A percentile compares a stretch with the other conserved stretches of the same genome.
These are phyloP conservation scores for Carduelis carduelis DNA, from an alignment of 2,797 vertebrate genomes.

Conservation along the genomic window DNA sequence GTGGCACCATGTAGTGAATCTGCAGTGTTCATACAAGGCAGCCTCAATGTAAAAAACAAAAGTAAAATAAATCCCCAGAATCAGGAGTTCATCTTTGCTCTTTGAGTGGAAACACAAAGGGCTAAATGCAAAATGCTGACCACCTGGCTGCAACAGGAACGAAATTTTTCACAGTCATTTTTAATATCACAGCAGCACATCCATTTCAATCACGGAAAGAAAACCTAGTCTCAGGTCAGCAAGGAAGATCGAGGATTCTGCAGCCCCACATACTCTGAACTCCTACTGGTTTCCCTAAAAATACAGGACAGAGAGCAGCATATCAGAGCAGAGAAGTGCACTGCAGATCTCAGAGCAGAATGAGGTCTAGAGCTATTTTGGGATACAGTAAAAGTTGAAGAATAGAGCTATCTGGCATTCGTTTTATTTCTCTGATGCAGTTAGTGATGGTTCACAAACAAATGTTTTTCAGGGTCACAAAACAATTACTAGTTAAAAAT, in stretches of 20 bases:
- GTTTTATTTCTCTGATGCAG: neutral
- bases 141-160: neutral
- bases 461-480: neutral
- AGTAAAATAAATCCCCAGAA: neutral
- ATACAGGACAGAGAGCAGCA: conserved; percentile 16
- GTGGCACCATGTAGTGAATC: neutral
- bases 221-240: neutral
- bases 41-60: neutral
- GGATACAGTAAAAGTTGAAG: neutral
- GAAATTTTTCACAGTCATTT: neutral
- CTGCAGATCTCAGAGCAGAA: conserved; percentile 26
- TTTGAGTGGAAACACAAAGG: neutral
- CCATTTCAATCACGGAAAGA: neutral
- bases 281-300: conserved; percentile 37
- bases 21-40: neutral
- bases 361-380: conserved; percentile 45
- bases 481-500: neutral
- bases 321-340: neutral
- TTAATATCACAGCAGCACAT: neutral
- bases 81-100: neutral
- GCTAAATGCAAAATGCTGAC: neutral
- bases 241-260: neutral
- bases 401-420: neutral
- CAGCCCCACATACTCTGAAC: neutral
- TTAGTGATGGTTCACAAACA: neutral